A percentile compares a stretch with the other conserved stretches of the same genome.
phyloP scores from a whole-genome alignment of 2,888 invertebrate species.

The Andrena dorsata region DNA sequence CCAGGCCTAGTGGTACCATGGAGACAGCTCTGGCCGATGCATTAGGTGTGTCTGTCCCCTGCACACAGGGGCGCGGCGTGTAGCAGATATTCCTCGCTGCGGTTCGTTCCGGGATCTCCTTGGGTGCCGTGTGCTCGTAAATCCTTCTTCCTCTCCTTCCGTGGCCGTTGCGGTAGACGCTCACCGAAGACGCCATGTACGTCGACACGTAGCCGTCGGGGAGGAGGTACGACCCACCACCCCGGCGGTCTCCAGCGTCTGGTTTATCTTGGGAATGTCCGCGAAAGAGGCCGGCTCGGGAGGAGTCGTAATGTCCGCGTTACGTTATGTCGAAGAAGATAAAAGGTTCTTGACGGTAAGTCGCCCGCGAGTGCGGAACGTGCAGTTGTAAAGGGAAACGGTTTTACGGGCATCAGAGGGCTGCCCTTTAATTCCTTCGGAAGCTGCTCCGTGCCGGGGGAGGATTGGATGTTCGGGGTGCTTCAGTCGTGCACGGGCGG shows the following conservation, averaged over 20 bases:
- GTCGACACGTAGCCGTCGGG: conserved; percentile 64
- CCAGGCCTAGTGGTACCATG: background rate
- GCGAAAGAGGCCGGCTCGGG: conserved; percentile 34
- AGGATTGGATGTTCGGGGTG: background rate
- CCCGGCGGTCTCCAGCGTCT: conserved; percentile 65
- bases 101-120: conserved; percentile 30
- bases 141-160: conserved; percentile 38
- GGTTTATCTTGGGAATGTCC: conserved; percentile 71
- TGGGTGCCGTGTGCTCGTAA: conserved; percentile 36
- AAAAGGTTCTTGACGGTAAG: conserved; percentile 55
- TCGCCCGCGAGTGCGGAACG: conserved; percentile 32
- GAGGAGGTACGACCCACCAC: conserved; percentile 42
- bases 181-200: conserved; percentile 54
- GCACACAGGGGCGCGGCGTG: conserved; percentile 9
- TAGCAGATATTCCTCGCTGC: conserved; percentile 20
- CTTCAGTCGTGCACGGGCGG: background rate
- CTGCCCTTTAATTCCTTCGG: conserved; percentile 34
- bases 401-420: conserved; percentile 17
- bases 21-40: conserved; percentile 9
- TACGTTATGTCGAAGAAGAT: conserved; percentile 62
- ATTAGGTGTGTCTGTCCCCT: conserved; percentile 22
- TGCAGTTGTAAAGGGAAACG: conserved; percentile 35
- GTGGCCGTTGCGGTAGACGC: conserved; percentile 14
- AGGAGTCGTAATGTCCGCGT: conserved; percentile 47
- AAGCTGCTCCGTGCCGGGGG: background rate